Percentiles rank a stretch among this genome's conserved stretches.
phyloP scores from a whole-genome alignment of 1,140 invertebrate species.

The Monomorium pharaonis region DNA sequence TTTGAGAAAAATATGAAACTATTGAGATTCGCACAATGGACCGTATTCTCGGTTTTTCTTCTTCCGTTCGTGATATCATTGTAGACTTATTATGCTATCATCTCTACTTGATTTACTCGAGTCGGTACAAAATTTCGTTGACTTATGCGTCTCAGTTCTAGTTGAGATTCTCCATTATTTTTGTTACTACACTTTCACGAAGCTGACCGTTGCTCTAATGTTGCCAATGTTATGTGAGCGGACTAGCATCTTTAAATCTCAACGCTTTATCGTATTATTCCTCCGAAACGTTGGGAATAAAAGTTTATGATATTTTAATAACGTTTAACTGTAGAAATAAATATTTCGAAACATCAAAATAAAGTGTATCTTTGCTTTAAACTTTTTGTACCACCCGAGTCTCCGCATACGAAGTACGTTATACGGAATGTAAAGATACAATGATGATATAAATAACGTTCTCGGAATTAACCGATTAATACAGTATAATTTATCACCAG shows the following conservation, averaged over 20 bases:
- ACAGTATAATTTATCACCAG: not conserved
- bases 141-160: not conserved
- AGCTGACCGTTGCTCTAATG: not conserved
- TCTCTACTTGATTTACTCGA: not conserved
- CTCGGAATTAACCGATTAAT: not conserved
- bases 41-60: constrained; percentile 9
- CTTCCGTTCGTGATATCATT: constrained; percentile 10
- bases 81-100: constrained; percentile 3
- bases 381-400: not conserved
- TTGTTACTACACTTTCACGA: not conserved
- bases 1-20: constrained; percentile 61
- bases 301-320: constrained; percentile 1
- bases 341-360: not conserved
- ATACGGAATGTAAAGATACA: not conserved
- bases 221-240: not conserved
- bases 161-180: not conserved
- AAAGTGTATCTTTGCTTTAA: not conserved
- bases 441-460: not conserved
- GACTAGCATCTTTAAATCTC: not conserved
- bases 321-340: not conserved
- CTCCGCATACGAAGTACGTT: not conserved
- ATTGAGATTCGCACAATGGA: constrained; percentile 39
- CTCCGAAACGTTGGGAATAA: not conserved
- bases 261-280: not conserved
- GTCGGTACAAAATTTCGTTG: not conserved